Conservation (phyloP, 2,888 invertebrate species). For the Zhuqinia jingwanae region DNA sequence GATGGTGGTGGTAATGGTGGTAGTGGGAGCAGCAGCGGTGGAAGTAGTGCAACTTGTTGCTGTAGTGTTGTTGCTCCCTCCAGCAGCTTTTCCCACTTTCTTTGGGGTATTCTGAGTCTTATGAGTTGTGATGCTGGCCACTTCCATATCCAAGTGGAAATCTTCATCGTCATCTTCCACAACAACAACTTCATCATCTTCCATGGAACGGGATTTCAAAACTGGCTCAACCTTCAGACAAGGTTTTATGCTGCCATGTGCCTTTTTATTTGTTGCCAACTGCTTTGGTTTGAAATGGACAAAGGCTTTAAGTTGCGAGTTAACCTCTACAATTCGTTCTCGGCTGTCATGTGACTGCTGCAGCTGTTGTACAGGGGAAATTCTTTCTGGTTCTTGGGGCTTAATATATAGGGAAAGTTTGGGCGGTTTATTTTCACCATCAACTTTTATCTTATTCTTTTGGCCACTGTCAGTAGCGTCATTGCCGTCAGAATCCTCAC, state of each 20-base stretch:
- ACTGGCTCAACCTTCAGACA: slow-evolving; percentile 78
- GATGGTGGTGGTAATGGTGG: not conserved
- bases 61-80: slow-evolving; percentile 6
- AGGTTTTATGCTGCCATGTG: slow-evolving; percentile 72
- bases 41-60: slow-evolving; percentile 46
- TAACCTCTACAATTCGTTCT: slow-evolving; percentile 43
- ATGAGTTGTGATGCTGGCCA: slow-evolving; percentile 58
- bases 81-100: not conserved
- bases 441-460: not conserved
- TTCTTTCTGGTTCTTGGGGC: no score
- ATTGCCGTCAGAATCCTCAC: not conserved
- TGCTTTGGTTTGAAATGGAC: slow-evolving; percentile 73
- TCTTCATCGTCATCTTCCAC: slow-evolving; percentile 66
- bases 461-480: not conserved
- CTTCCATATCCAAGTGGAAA: slow-evolving; percentile 65
- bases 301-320: slow-evolving; percentile 67
- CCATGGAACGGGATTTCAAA: slow-evolving; percentile 54
- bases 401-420: slow-evolving; percentile 40
- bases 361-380: not conserved
- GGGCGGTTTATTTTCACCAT: not conserved
- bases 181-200: slow-evolving; percentile 63
- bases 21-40: not conserved
- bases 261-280: slow-evolving; percentile 6
- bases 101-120: not conserved
- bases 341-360: not conserved